Base-by-base conservation (phyloP, 2,797 vertebrate species). In the Coregonus suidteri region DNA sequence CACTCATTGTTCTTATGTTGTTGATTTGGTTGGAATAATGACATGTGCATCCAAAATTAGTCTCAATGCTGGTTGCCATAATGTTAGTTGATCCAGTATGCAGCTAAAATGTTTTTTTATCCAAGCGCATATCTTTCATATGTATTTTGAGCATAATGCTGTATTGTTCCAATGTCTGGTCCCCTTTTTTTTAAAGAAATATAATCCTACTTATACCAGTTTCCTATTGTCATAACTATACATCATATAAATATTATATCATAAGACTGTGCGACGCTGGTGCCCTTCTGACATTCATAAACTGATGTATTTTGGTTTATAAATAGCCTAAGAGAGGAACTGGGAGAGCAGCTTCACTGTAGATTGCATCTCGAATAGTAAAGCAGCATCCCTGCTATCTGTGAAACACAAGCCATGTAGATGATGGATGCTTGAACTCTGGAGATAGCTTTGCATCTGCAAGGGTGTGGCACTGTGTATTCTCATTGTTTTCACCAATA, bases 201-300 rank as follows among this genome's bases (percentile, higher is more conserved):
- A 56, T 56, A 56, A 56, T 56, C 16, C 54, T 18, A n/a, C 54
- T 4, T 56, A 56, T 74, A 67, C 1, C 72, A 71, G 59, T 70
- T 77, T 84, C 65, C 31, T 75, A 79, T 80, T 81, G 54, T 30
- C 83, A 77, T 78, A 47, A 81, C 66, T 73, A 15, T 67, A 73
- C 30, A 35, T 31, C 18, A 73, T 81, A 76, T 79, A 84, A 74
- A 78, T 83, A 71, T 62, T 82, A 76, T 82, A 79, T 86, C 82
- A 83, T 80, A 81, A 71, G 82, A 69, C 59, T 76, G 81, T 89
- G 88, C 86, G 84, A 86, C 82, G 82, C 85, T 85, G 6, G 83
- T 74, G 14, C 85, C 90, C 90, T 90, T 89, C 86, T 82, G 92
- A 91, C 85, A 88, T 91, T 88, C 87, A 92, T 88, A 88, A 91